Conservation (phyloP, 2,797 vertebrate species). For the Periophthalmus magnuspinnatus region DNA sequence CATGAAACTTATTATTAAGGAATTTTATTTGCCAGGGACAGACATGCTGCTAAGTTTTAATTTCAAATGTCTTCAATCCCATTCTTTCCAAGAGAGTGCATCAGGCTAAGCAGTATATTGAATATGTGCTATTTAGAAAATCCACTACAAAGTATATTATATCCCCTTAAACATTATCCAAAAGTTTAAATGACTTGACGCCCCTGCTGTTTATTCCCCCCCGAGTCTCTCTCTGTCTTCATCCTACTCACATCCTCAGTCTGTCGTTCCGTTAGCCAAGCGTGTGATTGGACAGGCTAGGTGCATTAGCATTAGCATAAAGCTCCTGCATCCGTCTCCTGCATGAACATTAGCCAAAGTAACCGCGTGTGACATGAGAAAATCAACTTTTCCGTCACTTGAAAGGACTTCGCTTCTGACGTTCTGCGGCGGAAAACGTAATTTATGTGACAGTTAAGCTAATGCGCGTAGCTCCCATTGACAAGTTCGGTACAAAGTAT, state of each 20-base stretch:
- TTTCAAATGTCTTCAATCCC: no score
- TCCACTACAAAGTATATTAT: neutral
- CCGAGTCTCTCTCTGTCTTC: slow-evolving; percentile 5
- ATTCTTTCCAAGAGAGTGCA: no score
- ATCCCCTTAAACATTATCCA: neutral
- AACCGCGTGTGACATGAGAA: slow-evolving; percentile 9
- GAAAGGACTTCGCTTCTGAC: neutral
- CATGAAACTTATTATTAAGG: no score
- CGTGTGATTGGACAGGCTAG: slow-evolving; percentile 65
- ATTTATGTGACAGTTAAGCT: neutral
- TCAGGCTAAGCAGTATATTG: no score
- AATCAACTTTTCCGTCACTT: slow-evolving; percentile 4
- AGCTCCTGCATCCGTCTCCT: slow-evolving; percentile 40
- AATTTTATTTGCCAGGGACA: no score
- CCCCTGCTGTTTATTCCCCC: slow-evolving; percentile 2
- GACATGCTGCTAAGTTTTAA: no score
- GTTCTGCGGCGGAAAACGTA: neutral
- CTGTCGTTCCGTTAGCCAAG: slow-evolving; percentile 54
- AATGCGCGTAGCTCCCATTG: neutral
- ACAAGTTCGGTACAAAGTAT: neutral
- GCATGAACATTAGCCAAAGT: slow-evolving; percentile 45
- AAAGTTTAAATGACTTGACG: neutral
- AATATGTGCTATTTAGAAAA: no score
- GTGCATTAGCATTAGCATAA: slow-evolving; percentile 65
- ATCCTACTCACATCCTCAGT: slow-evolving; percentile 18